These are phyloP conservation scores for Cactoblastis cactorum DNA, from an alignment of 2,888 invertebrate genomes.

Conservation along the genomic window DNA sequence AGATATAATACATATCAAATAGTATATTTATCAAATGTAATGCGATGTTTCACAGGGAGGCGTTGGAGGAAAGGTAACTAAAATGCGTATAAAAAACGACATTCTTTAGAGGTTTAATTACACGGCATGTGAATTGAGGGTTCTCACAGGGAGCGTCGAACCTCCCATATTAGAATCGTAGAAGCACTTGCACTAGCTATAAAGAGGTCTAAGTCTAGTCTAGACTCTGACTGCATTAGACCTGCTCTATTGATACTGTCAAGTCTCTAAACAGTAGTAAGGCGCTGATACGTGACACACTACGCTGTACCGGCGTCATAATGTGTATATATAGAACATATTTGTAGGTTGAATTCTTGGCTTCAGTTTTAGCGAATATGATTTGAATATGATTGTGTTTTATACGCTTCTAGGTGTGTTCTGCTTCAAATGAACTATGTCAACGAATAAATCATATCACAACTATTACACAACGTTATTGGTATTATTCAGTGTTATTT, in stretches of 20 bases:
- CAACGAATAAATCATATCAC: constrained; percentile 1
- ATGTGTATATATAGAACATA: constrained; percentile 28
- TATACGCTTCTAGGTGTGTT: constrained; percentile 31
- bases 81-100: constrained; percentile 29
- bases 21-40: constrained; percentile 35
- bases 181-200: constrained; percentile 28
- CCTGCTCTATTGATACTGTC: constrained; percentile 19
- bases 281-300: constrained; percentile 30
- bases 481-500: neutral
- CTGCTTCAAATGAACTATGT: constrained; percentile 9
- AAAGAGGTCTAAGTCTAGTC: constrained; percentile 22
- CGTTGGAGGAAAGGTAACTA: constrained; percentile 73
- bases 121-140: constrained; percentile 49
- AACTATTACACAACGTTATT: too few species aligned
- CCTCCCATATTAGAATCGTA: constrained; percentile 45
- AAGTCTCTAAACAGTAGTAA: constrained; percentile 12
- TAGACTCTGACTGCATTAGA: constrained; percentile 18
- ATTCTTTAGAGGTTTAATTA: constrained; percentile 46
- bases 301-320: constrained; percentile 23
- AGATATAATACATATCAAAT: neutral
- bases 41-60: constrained; percentile 70
- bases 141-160: constrained; percentile 45
- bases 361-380: constrained; percentile 31
- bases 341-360: constrained; percentile 33
- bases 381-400: constrained; percentile 31